phyloP scores from a whole-genome alignment of 1,140 invertebrate genomes.

The Nephila pilipes region DNA sequence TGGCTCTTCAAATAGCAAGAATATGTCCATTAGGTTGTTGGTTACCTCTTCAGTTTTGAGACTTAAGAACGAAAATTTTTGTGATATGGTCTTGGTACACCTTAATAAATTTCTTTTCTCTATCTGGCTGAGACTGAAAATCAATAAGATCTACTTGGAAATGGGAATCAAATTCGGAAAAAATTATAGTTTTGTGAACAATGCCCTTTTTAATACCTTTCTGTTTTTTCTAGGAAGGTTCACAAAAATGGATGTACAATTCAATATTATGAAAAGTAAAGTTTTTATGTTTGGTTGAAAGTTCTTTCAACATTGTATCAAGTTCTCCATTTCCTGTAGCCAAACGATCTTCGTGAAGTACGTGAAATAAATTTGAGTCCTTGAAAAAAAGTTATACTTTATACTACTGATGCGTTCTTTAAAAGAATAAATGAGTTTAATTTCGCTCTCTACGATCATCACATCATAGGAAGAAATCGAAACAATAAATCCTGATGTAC shows the following conservation, averaged over 20 bases:
- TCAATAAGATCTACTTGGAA: slow-evolving; percentile 81
- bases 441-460: background rate
- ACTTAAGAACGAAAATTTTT: background rate
- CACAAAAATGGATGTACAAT: slow-evolving; percentile 48
- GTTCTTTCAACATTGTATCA: slow-evolving; percentile 64
- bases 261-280: slow-evolving; percentile 40
- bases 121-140: slow-evolving; percentile 63
- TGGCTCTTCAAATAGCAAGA: no score
- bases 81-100: no score
- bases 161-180: slow-evolving; percentile 81
- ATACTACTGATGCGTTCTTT: slow-evolving; percentile 50
- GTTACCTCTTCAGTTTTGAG: slow-evolving; percentile 39
- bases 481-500: no score
- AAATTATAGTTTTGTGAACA: slow-evolving; percentile 49
- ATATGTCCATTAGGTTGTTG: slow-evolving; percentile 79
- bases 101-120: background rate
- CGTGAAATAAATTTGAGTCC: slow-evolving; percentile 47
- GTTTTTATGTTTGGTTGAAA: slow-evolving; percentile 47
- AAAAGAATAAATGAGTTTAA: slow-evolving; percentile 28
- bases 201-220: slow-evolving; percentile 23
- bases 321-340: background rate
- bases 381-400: background rate
- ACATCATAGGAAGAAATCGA: background rate
- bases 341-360: slow-evolving; percentile 62
- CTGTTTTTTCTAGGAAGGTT: slow-evolving; percentile 43